Conservation (phyloP, 2,888 invertebrate species). For the Xanthorhoe designata region DNA sequence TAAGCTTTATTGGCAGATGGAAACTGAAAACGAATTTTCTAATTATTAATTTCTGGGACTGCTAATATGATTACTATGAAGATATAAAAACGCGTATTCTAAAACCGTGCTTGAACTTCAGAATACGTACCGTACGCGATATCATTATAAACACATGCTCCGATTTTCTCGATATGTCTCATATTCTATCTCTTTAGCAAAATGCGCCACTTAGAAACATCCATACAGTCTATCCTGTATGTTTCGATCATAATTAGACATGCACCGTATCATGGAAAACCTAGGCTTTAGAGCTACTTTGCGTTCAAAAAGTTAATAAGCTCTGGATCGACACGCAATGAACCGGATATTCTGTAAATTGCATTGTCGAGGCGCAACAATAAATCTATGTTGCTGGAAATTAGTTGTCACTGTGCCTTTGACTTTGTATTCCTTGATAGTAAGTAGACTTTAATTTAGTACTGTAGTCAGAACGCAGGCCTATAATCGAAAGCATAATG, state of each 20-base stretch:
- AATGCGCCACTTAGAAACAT: not conserved
- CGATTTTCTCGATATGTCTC: too few relatives aligned
- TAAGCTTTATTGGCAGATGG: too few relatives aligned
- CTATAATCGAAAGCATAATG: too few relatives aligned
- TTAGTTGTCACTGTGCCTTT: slow-evolving; percentile 29
- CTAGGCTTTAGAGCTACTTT: not conserved
- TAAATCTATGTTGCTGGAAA: slow-evolving; percentile 38
- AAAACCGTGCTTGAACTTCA: too few relatives aligned
- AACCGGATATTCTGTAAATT: slow-evolving; percentile 37
- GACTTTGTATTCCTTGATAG: not conserved
- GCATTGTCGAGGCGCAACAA: slow-evolving; percentile 32
- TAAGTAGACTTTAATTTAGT: not conserved
- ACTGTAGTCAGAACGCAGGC: too few relatives aligned
- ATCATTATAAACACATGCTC: too few relatives aligned
- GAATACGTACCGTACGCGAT: too few relatives aligned
- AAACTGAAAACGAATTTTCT: too few relatives aligned
- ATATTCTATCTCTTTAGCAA: not conserved
- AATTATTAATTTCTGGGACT: too few relatives aligned
- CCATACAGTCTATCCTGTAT: too few relatives aligned
- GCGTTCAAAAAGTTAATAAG: slow-evolving; percentile 37
- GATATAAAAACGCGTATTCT: too few relatives aligned
- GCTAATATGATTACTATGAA: too few relatives aligned
- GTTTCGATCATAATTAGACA: not conserved
- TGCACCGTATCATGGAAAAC: not conserved
- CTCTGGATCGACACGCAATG: slow-evolving; percentile 33